Evolutionary conservation across 2,797 vertebrate species (phyloP), one percentile per base, ranked within the genome.

Genomic region (Sebastes glaucus): DNA sequence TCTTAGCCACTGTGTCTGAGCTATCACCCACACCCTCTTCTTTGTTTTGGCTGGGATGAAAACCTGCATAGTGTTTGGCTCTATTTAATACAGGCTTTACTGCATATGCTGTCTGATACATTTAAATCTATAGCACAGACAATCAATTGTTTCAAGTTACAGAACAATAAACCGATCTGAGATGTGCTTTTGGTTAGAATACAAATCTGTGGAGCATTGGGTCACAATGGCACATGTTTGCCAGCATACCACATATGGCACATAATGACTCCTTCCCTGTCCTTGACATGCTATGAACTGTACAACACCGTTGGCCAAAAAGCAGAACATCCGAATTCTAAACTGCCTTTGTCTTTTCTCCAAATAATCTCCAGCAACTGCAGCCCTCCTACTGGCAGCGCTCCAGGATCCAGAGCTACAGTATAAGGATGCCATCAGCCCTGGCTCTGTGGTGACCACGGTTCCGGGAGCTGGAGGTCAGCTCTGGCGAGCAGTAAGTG

Each of bases 391-490:
- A 46, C 77, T 92, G 93, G 93, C 90, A 87, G 63, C 32, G 22
- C 78, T 94, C 94, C 92, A 89, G 88, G 87, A 87, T 38, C 64
- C 32, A 55, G 68, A 88, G 87, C 87, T 61, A 68, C 38, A 42
- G 38, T 18, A 46, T 68, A 30, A 84, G 78, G 30, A 82, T 87
- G 84, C 82, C 85, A 88, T 91, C 88, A 86, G 92, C 63, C 75
- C 42, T 20, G 71, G 78, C 67, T 72, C 74, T 62, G 63, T 11
- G 10, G 72, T 11, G 27, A 77, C 82, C 71, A 52, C 22, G 53
- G 88, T 86, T 86, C 78, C 6, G 10, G 79, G 74, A 84, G 73
- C 78, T 35, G 80, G 74, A 83, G 90, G 89, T 92, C 83, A 90
- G 74, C 77, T 64, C 78, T 70, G 66, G 79, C 22, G 72, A 85